A percentile compares a stretch with the other conserved stretches of the same genome.
Evolutionary conservation across 1,140 invertebrate species (phyloP).

Genomic region (Caenorhabditis inopinata): DNA sequence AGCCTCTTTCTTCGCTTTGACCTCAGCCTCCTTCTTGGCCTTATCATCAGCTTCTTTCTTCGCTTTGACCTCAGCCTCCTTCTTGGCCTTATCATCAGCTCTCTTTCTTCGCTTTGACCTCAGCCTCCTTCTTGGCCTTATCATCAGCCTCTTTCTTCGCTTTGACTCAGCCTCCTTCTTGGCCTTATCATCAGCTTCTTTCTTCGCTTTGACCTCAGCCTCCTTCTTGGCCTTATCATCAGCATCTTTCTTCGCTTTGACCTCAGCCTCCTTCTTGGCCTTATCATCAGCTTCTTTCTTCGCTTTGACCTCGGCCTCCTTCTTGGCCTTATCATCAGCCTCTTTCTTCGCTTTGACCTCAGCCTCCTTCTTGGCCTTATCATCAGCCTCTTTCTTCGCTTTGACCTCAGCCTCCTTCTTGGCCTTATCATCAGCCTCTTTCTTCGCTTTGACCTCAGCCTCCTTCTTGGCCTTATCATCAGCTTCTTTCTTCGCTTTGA

Average conservation of each 20-base stretch:
- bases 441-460: neutral
- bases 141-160: neutral
- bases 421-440: neutral
- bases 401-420: neutral
- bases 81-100: conserved; percentile 4
- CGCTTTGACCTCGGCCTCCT: neutral
- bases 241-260: neutral
- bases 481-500: no score
- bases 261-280: neutral
- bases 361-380: neutral
- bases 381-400: neutral
- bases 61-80: neutral
- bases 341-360: neutral
- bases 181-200: neutral
- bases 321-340: neutral
- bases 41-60: conserved; percentile 12
- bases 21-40: no score
- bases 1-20: no score
- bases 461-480: neutral
- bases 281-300: neutral
- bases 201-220: neutral
- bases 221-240: neutral
- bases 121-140: neutral
- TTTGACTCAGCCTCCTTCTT: neutral
- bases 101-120: conserved; percentile 1